Conservation (phyloP, 1,140 invertebrate genomes). For the Drosophila kohkoa region DNA sequence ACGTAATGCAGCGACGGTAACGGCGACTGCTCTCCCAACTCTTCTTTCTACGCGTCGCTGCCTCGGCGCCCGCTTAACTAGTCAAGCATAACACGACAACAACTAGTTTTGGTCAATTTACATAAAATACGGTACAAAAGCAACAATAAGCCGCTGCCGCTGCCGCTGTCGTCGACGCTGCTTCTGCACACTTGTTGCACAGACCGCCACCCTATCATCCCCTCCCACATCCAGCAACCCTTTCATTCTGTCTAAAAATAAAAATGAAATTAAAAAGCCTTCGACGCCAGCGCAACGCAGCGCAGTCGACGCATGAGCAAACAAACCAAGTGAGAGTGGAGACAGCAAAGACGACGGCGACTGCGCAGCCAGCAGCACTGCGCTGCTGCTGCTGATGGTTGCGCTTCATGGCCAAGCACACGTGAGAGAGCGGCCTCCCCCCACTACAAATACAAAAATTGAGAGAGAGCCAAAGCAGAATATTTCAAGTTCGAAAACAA, state of each 20-base stretch:
- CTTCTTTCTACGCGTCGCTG: constrained; percentile 59
- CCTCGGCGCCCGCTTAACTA: constrained; percentile 65
- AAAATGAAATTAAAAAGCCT: constrained; percentile 35
- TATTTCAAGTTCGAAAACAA: constrained; percentile 41
- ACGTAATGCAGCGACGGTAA: constrained; percentile 52
- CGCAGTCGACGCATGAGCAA: constrained; percentile 55
- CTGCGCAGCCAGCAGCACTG: constrained; percentile 28
- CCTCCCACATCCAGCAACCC: constrained; percentile 1
- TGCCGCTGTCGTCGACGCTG: background rate
- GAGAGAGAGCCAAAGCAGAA: constrained; percentile 11
- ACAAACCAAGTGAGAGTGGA: constrained; percentile 52
- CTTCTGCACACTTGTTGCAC: constrained; percentile 68
- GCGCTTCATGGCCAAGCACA: constrained; percentile 32
- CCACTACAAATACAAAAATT: background rate
- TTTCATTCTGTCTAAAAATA: background rate
- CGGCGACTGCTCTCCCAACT: constrained; percentile 11
- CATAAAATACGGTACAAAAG: constrained; percentile 70
- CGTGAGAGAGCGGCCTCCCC: background rate
- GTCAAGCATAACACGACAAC: constrained; percentile 61
- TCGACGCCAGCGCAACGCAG: constrained; percentile 3
- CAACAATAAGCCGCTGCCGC: constrained; percentile 28
- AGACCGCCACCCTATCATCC: constrained; percentile 2
- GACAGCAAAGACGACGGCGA: constrained; percentile 15
- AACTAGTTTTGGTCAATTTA: constrained; percentile 75
- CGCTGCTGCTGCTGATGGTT: background rate